Evolutionary conservation across 2,113 vertebrate genomes (phyloP).

Genomic region (Lophura nycthemera): DNA sequence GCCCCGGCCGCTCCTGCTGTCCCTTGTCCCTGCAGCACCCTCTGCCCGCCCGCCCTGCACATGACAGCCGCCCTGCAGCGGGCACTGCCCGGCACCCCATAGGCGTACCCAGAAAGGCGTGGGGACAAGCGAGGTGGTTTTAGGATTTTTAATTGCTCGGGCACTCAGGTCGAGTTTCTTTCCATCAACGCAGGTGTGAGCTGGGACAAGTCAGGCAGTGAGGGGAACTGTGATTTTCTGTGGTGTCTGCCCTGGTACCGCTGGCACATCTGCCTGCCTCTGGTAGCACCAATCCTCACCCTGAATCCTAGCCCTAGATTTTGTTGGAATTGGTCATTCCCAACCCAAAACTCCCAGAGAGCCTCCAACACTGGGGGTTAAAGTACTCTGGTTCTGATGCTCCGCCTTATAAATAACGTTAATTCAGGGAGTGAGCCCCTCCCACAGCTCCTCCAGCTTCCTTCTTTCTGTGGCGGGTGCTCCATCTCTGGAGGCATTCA

Average conservation of each 20-base stretch:
- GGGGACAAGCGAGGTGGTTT: too few relatives aligned
- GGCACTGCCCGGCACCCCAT: not conserved
- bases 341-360: not conserved
- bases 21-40: conserved; percentile 59
- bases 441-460: not conserved
- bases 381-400: not conserved
- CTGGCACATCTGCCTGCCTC: not conserved
- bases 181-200: accelerated
- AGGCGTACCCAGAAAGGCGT: not conserved
- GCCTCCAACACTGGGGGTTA: not conserved
- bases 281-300: accelerated
- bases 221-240: not conserved
- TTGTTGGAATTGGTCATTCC: not conserved
- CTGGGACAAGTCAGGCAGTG: not conserved
- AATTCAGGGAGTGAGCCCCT: not conserved
- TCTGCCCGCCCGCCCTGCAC: conserved; percentile 36
- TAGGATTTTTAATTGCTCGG: not conserved
- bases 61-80: not conserved
- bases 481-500: too few relatives aligned
- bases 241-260: not conserved
- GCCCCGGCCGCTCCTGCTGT: not conserved
- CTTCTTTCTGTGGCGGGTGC: not conserved
- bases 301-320: not conserved
- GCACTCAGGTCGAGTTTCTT: accelerated
- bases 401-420: not conserved